These are phyloP conservation scores for Azemiops feae DNA, from an alignment of 2,113 vertebrate genomes.

Conservation along the genomic window DNA sequence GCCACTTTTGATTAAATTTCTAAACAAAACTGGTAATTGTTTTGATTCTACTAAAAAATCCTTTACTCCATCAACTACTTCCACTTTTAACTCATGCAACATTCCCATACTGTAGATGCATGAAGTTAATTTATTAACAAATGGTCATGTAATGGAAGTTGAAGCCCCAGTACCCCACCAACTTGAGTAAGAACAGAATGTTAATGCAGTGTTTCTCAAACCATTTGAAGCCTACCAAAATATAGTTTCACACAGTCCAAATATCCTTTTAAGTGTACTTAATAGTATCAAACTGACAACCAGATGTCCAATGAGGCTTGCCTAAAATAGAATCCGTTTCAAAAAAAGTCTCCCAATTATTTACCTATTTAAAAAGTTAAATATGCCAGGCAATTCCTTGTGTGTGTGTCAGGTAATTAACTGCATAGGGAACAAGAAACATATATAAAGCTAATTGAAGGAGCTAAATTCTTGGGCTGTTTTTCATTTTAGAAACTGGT, in stretches of 20 bases:
- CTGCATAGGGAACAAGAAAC: constrained; percentile 35
- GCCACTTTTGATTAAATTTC: constrained; percentile 20
- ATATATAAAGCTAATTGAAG: not conserved
- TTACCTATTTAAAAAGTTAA: not conserved
- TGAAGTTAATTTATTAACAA: constrained; percentile 35
- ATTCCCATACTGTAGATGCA: constrained; percentile 39
- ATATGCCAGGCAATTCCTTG: not conserved
- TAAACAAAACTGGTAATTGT: not conserved
- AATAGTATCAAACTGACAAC: not conserved
- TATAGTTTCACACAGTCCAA: not conserved
- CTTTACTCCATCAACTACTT: not conserved
- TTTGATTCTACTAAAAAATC: not conserved
- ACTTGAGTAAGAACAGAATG: not conserved
- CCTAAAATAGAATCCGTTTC: not conserved
- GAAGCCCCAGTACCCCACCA: not conserved
- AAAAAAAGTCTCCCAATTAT: constrained; percentile 1
- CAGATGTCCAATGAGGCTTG: not conserved
- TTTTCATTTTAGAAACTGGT: not conserved
- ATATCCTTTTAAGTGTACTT: not conserved
- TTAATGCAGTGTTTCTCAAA: not conserved
- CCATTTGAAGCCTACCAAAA: constrained; percentile 26
- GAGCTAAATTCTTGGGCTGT: not conserved
- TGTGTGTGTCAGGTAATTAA: constrained; percentile 44
- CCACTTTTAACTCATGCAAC: not conserved
- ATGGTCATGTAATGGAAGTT: constrained; percentile 13